Evolutionary conservation across 2,113 vertebrate species (phyloP).

Genomic region (Coptodon bakossiorum): DNA sequence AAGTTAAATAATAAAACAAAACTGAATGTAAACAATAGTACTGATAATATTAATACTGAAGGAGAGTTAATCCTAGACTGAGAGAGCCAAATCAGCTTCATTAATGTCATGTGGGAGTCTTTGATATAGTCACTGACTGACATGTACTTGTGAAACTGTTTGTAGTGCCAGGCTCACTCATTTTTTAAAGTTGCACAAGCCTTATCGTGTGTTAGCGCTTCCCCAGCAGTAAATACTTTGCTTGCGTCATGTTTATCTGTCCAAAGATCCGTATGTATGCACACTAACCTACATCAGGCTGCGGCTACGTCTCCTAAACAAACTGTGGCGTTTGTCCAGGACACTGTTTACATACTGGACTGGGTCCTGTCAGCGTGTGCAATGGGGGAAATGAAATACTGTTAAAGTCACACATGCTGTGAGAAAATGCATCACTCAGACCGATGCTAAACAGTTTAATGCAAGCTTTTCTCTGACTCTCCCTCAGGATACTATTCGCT

Average conservation of each 20-base stretch:
- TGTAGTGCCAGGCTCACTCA: neutral
- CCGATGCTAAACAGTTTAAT: neutral
- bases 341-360: neutral
- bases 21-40: neutral
- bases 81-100: neutral
- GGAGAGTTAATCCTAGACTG: neutral
- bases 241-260: neutral
- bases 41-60: neutral
- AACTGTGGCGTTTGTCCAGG: neutral
- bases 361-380: neutral
- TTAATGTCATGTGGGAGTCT: neutral
- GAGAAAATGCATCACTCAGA: neutral
- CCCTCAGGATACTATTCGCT: slow-evolving; percentile 70
- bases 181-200: neutral
- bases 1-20: neutral
- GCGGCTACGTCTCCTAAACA: neutral
- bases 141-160: neutral
- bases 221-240: neutral
- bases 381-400: neutral
- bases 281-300: neutral
- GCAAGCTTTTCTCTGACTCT: neutral
- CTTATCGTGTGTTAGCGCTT: neutral
- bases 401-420: neutral
- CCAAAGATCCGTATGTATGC: neutral
- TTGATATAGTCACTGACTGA: neutral